Base-by-base conservation (phyloP, 2,113 vertebrate genomes). In the Syngnathus floridae region DNA sequence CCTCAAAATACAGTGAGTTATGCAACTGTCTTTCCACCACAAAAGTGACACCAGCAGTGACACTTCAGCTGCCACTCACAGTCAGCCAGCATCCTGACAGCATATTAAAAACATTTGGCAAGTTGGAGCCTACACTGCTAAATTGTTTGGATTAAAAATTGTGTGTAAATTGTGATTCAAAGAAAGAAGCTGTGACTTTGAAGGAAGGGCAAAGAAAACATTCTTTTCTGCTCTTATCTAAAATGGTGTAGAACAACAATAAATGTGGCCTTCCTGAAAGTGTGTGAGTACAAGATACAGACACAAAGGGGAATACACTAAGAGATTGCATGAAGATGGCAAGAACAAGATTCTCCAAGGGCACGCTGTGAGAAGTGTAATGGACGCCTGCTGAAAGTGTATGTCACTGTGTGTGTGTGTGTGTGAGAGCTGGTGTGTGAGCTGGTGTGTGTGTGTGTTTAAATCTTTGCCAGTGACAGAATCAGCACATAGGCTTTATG, bases 381-480 rank as follows among this genome's bases (percentile, higher is more conserved):
- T 75, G 69, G 82, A 83, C 67, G 55, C 68, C 75, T 74, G 75
- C 79, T 77, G 76, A 52, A 79, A 72, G 71, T 62, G 65, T 40
- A 62, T 66, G 22, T 66, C 26, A 31, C 26, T 31, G 51, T 51
- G 36, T 57, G 56, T 74, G 52, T 40, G 26, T 31, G 26, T 3
- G 26, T 76, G 64, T 66, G n/a, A n/a, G n/a, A 26, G 26, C 26
- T 26, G 74, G 71, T 62, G 65, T 40, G 64, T 66, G 22, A 64
- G 22, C 22, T 22, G 22, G 51, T 51, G 36, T 54, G 56, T 73
- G 52, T 40, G 58, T 64, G 43, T 71, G 56, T 37, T 72, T 87
- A 87, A 85, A 88, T 89, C 77, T 86, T 72, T 73, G n/a, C 63
- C 45, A 26, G 45, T 84, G 85, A 89, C 84, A 89, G 87, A 89